Conservation (phyloP, 1,140 invertebrate genomes). For the Pogonomyrmex californicus region DNA sequence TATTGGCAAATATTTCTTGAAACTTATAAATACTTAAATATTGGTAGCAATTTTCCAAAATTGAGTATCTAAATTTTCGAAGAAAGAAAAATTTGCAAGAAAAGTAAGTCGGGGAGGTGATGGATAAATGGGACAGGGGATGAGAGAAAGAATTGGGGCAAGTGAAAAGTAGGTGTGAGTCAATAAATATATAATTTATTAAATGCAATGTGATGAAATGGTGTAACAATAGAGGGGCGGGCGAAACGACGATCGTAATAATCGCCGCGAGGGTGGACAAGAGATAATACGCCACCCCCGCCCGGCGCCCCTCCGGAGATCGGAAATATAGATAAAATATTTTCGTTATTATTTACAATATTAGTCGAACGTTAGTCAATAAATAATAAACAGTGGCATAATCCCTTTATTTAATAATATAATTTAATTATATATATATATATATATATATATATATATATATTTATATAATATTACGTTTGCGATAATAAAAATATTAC, state of each 20-base stretch:
- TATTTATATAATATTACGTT: constrained; percentile 76
- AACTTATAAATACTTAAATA: neutral
- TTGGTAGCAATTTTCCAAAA: neutral
- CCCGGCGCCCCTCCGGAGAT: constrained; percentile 81
- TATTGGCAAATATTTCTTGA: neutral
- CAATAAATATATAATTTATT: constrained; percentile 88
- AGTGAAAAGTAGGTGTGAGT: constrained; percentile 79
- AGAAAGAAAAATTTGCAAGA: neutral
- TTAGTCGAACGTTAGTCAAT: constrained; percentile 86
- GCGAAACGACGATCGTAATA: constrained; percentile 76
- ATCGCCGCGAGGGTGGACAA: constrained; percentile 78
- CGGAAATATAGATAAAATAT: constrained; percentile 87
- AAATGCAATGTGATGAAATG: constrained; percentile 87
- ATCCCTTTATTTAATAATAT: constrained; percentile 82
- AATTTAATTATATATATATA: constrained; percentile 75
- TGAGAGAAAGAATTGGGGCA: constrained; percentile 20
- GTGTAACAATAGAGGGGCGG: constrained; percentile 86
- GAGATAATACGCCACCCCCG: constrained; percentile 79
- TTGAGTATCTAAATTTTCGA: neutral
- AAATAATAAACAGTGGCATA: constrained; percentile 86
- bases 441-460: constrained; percentile 65
- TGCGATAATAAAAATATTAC: constrained; percentile 87
- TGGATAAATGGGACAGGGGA: neutral
- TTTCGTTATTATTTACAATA: constrained; percentile 87
- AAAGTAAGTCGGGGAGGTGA: constrained; percentile 18